Evolutionary conservation across 2,113 vertebrate genomes (phyloP).

Genomic region (Rhynchomys soricoides): DNA sequence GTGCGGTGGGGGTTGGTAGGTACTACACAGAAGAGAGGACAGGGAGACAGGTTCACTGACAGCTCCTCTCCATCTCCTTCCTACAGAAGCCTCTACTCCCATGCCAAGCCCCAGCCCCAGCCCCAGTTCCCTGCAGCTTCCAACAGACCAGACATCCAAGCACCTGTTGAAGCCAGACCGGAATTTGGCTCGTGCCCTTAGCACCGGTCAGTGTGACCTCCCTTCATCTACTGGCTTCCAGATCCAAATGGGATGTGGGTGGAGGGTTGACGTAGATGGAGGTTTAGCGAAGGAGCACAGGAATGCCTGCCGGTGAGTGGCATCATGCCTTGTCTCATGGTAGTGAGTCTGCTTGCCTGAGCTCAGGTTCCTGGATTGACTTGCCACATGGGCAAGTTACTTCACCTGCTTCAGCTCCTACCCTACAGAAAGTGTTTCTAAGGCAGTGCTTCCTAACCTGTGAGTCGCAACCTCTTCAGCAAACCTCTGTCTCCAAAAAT

Average conservation of each 20-base stretch:
- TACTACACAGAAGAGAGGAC: background rate
- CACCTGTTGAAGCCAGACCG: conserved; percentile 86
- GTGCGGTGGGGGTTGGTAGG: background rate
- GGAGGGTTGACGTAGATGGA: background rate
- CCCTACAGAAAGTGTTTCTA: background rate
- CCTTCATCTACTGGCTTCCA: background rate
- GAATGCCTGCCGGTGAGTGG: background rate
- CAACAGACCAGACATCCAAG: conserved; percentile 88
- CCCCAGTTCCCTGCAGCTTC: conserved; percentile 87
- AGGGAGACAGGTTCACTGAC: background rate
- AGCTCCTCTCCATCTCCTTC: background rate
- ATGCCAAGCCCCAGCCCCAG: conserved; percentile 81
- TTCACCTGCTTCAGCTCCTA: conserved; percentile 1
- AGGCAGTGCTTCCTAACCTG: background rate
- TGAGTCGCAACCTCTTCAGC: background rate
- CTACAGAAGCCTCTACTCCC: conserved; percentile 69
- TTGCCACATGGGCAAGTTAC: background rate
- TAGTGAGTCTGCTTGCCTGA: background rate
- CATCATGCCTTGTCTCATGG: background rate
- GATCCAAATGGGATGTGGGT: background rate
- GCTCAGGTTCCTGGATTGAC: background rate
- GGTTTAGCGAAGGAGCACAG: background rate
- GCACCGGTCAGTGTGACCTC: conserved; percentile 73
- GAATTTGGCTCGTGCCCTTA: conserved; percentile 84
- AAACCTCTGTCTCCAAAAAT: background rate